These are phyloP conservation scores for Pelusios castaneus DNA, from an alignment of 2,113 vertebrate species.

Conservation along the genomic window DNA sequence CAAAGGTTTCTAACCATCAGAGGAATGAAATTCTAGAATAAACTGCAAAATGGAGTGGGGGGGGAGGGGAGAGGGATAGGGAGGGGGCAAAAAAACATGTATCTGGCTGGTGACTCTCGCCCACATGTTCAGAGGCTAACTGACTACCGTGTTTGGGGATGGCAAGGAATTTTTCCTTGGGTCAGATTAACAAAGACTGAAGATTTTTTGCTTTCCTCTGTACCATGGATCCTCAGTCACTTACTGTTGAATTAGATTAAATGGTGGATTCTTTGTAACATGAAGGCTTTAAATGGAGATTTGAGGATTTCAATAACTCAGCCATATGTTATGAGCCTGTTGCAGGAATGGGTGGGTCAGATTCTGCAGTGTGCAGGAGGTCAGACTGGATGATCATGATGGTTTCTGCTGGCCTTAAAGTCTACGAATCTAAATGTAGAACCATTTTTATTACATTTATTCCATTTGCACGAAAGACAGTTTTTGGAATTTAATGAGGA, in stretches of 20 bases:
- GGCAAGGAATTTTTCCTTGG: not conserved
- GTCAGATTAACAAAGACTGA: not conserved
- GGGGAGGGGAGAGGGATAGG: no score
- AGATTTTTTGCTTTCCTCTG: not conserved
- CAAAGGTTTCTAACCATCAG: no score
- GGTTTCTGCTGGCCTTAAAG: not conserved
- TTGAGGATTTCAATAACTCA: not conserved
- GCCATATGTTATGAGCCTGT: not conserved
- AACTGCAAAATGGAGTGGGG: no score
- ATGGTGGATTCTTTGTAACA: not conserved
- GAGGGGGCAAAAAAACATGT: not conserved
- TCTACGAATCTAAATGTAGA: not conserved
- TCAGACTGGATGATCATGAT: not conserved
- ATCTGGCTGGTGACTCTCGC: not conserved
- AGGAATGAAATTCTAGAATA: no score
- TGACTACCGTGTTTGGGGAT: not conserved
- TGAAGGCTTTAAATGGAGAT: not conserved
- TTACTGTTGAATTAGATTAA: not conserved
- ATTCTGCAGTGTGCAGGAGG: not conserved
- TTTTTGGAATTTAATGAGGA: not conserved
- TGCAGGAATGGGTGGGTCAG: not conserved
- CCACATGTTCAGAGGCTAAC: not conserved
- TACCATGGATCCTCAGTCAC: not conserved
- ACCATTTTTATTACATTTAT: not conserved
- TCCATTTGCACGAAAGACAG: not conserved